phyloP scores from a whole-genome alignment of 2,113 vertebrate genomes.

The Hippocampus guttulatus region DNA sequence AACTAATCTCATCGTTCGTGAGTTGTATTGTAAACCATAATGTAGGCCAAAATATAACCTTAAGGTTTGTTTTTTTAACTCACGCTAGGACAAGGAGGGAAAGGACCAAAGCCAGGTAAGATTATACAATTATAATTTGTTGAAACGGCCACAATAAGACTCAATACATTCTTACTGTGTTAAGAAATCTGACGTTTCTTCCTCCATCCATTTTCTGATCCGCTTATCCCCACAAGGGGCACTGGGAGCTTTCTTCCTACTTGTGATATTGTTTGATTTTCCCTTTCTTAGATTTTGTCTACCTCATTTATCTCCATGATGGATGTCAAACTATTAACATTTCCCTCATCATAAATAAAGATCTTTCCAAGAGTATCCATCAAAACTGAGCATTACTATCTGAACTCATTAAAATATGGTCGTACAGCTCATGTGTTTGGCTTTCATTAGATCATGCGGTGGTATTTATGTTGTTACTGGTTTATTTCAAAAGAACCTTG shows the following conservation, averaged over 20 bases:
- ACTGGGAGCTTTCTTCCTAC: not conserved
- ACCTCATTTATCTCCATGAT: not conserved
- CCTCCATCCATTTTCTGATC: too few species aligned
- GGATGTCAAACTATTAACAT: not conserved
- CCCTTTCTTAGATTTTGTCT: not conserved
- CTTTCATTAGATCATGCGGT: too few species aligned
- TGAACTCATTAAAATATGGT: not conserved
- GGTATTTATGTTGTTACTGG: too few species aligned
- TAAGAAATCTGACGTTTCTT: not conserved
- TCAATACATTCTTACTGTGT: not conserved
- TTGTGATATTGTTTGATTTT: not conserved
- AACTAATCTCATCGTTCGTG: not conserved
- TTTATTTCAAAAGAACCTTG: not conserved
- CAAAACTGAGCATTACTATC: not conserved
- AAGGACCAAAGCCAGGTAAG: constrained; percentile 64
- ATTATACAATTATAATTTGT: not conserved
- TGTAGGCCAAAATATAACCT: not conserved
- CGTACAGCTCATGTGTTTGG: not conserved
- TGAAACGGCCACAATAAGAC: not conserved
- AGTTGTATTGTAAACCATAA: not conserved
- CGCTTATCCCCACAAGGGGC: too few species aligned
- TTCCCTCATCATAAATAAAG: not conserved
- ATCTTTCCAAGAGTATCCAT: not conserved
- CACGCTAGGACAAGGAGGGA: constrained; percentile 55
- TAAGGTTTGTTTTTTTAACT: constrained; percentile 11